Conservation (phyloP, 2,888 invertebrate species). For the Pachydiplax longipennis region DNA sequence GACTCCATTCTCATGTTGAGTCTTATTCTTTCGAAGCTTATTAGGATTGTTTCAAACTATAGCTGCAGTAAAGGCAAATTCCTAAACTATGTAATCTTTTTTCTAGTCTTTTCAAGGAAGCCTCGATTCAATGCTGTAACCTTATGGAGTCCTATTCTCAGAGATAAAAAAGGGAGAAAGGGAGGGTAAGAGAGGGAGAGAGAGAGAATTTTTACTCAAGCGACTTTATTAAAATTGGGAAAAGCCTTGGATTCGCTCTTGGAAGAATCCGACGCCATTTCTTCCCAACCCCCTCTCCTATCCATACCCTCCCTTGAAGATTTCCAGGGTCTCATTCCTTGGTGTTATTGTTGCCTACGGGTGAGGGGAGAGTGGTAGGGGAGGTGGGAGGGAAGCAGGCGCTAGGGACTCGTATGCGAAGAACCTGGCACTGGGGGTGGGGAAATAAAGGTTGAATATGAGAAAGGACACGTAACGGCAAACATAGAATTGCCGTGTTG, state of each 20-base stretch:
- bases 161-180: not conserved
- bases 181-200: not conserved
- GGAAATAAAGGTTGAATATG: not conserved
- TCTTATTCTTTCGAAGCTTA: no score
- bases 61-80: no score
- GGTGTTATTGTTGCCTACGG: slow-evolving; percentile 42
- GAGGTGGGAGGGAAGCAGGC: not conserved
- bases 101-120: not conserved
- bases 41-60: no score
- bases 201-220: slow-evolving; percentile 31
- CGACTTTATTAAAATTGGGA: slow-evolving; percentile 42
- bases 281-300: not conserved
- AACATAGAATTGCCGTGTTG: not conserved
- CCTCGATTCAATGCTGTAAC: not conserved
- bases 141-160: not conserved
- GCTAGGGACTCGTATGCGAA: not conserved
- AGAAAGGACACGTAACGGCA: not conserved
- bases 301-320: not conserved
- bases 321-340: slow-evolving; percentile 21
- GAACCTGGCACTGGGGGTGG: not conserved
- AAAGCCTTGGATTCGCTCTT: slow-evolving; percentile 28
- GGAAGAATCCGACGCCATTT: slow-evolving; percentile 36
- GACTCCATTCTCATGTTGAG: no score
- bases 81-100: no score
- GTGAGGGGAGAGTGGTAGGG: not conserved